Percentiles rank a stretch among this genome's conserved stretches.
These are phyloP conservation scores for Podarcis raffonei DNA, from an alignment of 2,113 vertebrate species.

Conservation along the genomic window DNA sequence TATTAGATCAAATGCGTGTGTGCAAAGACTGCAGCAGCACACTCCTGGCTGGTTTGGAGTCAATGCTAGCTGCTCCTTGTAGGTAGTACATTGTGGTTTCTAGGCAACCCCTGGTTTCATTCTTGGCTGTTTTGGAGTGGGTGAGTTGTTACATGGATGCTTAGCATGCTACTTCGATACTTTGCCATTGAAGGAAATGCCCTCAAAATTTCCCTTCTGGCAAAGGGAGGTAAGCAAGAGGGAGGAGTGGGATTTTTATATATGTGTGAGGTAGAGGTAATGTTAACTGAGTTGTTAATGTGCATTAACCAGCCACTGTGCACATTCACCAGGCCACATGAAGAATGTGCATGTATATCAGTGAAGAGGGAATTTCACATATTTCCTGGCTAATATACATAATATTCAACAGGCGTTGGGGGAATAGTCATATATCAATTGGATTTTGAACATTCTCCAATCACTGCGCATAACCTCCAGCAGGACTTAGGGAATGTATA, in stretches of 20 bases:
- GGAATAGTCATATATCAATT: too few relatives aligned
- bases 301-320: too few relatives aligned
- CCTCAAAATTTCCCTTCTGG: background rate
- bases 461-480: too few relatives aligned
- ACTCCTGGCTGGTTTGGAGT: background rate
- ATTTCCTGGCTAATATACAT: too few relatives aligned
- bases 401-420: too few relatives aligned
- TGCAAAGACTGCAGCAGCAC: background rate
- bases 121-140: background rate
- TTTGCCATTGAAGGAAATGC: background rate
- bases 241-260: background rate
- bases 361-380: too few relatives aligned
- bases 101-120: background rate
- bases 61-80: background rate
- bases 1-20: slow-evolving; percentile 27
- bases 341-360: too few relatives aligned
- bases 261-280: too few relatives aligned
- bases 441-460: too few relatives aligned
- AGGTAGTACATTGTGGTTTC: background rate
- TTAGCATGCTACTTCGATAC: background rate
- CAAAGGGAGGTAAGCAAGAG: background rate
- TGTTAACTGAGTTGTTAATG: too few relatives aligned
- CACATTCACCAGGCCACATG: too few relatives aligned
- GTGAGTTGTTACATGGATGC: background rate
- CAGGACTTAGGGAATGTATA: too few relatives aligned